Evolutionary conservation across 2,113 vertebrate species (phyloP).

Genomic region (Cavia aperea): DNA sequence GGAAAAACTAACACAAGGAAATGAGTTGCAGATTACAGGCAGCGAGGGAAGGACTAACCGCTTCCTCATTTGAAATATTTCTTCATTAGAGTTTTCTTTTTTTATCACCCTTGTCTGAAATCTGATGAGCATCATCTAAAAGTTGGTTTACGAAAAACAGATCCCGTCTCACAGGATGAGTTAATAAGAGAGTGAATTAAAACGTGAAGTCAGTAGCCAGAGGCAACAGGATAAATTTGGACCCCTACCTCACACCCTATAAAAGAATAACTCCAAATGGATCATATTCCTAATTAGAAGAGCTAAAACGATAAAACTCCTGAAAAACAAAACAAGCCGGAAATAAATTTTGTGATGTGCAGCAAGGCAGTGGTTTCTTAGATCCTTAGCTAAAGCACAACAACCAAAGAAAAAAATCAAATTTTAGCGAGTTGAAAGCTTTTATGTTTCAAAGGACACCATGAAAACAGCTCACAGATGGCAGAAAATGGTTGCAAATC

Average conservation of each 20-base stretch:
- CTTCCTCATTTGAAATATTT: constrained; percentile 48
- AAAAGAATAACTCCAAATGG: not conserved
- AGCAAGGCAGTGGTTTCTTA: not conserved
- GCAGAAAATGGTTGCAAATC: not conserved
- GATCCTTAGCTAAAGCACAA: not conserved
- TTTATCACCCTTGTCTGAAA: not conserved
- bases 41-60: not conserved
- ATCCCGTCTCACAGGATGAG: not conserved
- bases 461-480: not conserved
- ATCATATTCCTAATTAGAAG: not conserved
- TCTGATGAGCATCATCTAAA: not conserved
- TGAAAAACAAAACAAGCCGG: not conserved
- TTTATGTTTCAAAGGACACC: not conserved
- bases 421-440: constrained; percentile 25
- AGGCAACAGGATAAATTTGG: not conserved
- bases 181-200: constrained; percentile 20
- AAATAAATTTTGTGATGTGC: not conserved
- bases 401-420: not conserved
- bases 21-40: constrained; percentile 15
- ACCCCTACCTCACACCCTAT: not conserved
- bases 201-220: not conserved
- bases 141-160: constrained; percentile 4
- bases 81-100: constrained; percentile 13
- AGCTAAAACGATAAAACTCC: not conserved
- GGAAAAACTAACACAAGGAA: not conserved